Evolutionary conservation across 2,797 vertebrate species (phyloP).

Genomic region (Rhincodon typus): DNA sequence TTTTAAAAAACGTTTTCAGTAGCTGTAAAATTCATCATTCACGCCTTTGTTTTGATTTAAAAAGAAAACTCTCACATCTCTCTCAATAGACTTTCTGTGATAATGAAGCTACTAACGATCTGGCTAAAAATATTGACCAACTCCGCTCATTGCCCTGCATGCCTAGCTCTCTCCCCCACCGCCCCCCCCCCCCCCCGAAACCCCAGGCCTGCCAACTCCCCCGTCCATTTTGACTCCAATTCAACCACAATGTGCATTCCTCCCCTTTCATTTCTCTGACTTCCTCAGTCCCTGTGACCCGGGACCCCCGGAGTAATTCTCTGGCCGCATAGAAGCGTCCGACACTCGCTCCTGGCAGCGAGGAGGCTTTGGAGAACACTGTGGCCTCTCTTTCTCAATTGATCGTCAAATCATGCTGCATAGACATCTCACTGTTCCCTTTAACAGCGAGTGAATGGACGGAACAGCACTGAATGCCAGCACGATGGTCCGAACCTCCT

Average conservation of each 20-base stretch:
- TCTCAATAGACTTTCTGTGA: background rate
- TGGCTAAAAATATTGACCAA: background rate
- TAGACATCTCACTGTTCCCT: constrained; percentile 18
- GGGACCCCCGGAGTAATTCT: background rate
- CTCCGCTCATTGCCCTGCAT: background rate
- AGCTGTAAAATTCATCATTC: background rate
- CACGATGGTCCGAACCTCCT: background rate
- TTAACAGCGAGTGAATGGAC: background rate
- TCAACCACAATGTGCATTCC: background rate
- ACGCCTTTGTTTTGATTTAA: background rate
- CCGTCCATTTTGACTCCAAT: background rate
- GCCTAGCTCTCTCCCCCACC: background rate
- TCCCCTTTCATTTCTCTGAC: background rate
- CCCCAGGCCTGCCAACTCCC: background rate
- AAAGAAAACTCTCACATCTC: background rate
- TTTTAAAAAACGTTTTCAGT: background rate
- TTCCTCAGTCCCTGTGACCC: background rate
- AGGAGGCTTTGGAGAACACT: background rate
- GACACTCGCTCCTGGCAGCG: background rate
- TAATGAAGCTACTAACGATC: background rate
- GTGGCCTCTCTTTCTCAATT: constrained; percentile 16
- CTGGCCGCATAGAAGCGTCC: background rate
- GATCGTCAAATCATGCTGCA: background rate
- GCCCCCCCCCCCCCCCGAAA: background rate
- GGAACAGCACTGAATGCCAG: background rate